Percentiles rank a stretch among this genome's conserved stretches.
phyloP scores from a whole-genome alignment of 1,140 invertebrate genomes.

The Argopecten irradians region DNA sequence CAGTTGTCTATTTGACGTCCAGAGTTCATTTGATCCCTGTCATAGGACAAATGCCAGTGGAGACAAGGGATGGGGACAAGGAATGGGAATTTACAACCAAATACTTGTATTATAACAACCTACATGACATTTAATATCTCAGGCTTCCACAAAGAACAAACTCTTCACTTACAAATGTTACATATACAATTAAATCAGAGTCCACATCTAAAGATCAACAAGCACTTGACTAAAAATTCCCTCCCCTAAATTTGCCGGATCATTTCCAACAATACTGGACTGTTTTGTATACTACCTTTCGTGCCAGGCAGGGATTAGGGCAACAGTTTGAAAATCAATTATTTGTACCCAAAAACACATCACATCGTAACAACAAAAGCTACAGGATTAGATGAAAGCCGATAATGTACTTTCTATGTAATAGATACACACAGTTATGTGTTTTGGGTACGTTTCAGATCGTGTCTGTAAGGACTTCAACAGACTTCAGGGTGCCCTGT shows the following conservation, averaged over 20 bases:
- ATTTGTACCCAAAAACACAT: conserved; percentile 2
- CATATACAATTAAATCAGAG: background rate
- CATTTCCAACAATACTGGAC: background rate
- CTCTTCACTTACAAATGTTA: background rate
- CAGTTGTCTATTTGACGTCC: no score
- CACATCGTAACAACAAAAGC: background rate
- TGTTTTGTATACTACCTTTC: conserved; percentile 7
- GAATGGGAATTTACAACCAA: no score
- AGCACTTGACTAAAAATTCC: background rate
- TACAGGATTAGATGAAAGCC: conserved; percentile 13
- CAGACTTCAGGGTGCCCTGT: background rate
- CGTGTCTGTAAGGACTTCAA: background rate
- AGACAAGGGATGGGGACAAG: no score
- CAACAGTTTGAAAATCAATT: conserved; percentile 17
- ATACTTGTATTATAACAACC: no score
- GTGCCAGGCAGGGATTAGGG: background rate
- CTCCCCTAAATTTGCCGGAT: background rate
- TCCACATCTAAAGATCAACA: background rate
- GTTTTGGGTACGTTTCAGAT: background rate
- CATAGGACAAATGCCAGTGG: no score
- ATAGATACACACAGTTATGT: conserved; percentile 6
- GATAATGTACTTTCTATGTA: background rate
- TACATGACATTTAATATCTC: background rate
- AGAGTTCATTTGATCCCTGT: no score
- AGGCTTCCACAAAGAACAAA: background rate